Percentiles rank a stretch among this genome's conserved stretches.
Evolutionary conservation across 2,113 vertebrate genomes (phyloP).

Genomic region (Thomomys bottae): DNA sequence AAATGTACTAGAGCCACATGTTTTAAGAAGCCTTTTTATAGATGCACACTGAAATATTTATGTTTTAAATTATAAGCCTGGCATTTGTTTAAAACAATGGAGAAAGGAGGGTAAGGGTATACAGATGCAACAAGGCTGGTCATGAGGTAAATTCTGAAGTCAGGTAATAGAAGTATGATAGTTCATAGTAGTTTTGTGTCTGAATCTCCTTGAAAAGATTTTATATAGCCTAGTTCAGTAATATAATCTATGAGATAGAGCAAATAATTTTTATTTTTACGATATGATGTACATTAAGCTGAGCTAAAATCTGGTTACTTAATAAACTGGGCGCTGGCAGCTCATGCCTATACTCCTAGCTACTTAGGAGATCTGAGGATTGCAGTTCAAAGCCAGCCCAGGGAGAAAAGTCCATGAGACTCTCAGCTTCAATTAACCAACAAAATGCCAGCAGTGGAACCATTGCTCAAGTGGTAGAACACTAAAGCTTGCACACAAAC

Average conservation of each 20-base stretch:
- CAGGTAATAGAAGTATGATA: background rate
- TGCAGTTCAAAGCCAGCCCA: too few species aligned
- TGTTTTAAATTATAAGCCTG: constrained; percentile 10
- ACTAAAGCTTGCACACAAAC: too few species aligned
- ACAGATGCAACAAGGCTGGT: background rate
- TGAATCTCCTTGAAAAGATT: constrained; percentile 31
- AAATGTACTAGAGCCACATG: background rate
- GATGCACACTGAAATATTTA: constrained; percentile 1
- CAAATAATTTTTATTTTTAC: background rate
- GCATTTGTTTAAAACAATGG: constrained; percentile 9
- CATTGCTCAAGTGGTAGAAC: too few species aligned
- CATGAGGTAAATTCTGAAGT: background rate
- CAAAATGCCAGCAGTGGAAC: background rate
- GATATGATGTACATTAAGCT: background rate
- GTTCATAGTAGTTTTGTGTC: background rate
- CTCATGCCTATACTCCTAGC: too few species aligned
- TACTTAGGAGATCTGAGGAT: too few species aligned
- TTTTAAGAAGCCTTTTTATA: background rate
- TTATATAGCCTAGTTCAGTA: background rate
- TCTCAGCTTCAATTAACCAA: background rate
- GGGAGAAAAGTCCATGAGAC: too few species aligned
- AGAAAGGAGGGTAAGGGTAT: background rate
- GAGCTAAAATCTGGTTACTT: background rate
- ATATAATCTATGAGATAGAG: background rate
- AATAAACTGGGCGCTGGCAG: background rate